Evolutionary conservation across 2,888 invertebrate genomes (phyloP).

Genomic region (Xanthorhoe spadicearia): DNA sequence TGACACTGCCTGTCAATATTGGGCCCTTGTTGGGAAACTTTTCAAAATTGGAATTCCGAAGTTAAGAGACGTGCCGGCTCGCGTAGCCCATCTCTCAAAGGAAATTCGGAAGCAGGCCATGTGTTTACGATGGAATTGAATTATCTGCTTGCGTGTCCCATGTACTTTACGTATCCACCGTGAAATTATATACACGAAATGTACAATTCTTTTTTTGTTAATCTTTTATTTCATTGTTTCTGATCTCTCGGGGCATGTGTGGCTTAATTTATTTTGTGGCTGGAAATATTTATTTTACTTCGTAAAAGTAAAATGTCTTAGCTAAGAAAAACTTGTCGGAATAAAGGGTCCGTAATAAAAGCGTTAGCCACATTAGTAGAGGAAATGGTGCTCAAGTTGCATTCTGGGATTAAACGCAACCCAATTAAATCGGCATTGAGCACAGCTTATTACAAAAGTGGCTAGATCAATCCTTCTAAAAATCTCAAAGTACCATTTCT

Average conservation of each 20-base stretch:
- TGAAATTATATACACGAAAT: slow-evolving; percentile 19
- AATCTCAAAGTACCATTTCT: neutral
- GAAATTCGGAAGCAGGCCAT: slow-evolving; percentile 80
- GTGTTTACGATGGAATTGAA: slow-evolving; percentile 79
- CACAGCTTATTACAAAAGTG: slow-evolving; percentile 1
- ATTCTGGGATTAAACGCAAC: slow-evolving; percentile 79
- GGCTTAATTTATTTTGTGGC: neutral
- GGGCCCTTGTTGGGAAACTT: slow-evolving; percentile 80
- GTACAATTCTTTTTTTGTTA: slow-evolving; percentile 10
- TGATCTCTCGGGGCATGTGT: slow-evolving; percentile 8
- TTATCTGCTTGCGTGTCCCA: slow-evolving; percentile 66
- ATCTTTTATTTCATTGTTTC: slow-evolving; percentile 6
- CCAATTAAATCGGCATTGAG: slow-evolving; percentile 72
- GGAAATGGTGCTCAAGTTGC: slow-evolving; percentile 76
- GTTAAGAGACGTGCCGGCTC: slow-evolving; percentile 80
- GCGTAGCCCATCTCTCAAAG: slow-evolving; percentile 81
- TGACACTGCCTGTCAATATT: slow-evolving; percentile 81
- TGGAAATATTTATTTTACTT: neutral
- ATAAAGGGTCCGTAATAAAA: neutral
- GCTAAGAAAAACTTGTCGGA: neutral
- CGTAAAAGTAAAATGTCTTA: neutral
- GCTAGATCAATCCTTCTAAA: neutral
- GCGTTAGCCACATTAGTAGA: slow-evolving; percentile 46
- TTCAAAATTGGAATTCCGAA: slow-evolving; percentile 85
- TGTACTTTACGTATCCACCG: slow-evolving; percentile 23